These are phyloP conservation scores for Sebastes cheni DNA, from an alignment of 2,797 vertebrate genomes.

Conservation along the genomic window DNA sequence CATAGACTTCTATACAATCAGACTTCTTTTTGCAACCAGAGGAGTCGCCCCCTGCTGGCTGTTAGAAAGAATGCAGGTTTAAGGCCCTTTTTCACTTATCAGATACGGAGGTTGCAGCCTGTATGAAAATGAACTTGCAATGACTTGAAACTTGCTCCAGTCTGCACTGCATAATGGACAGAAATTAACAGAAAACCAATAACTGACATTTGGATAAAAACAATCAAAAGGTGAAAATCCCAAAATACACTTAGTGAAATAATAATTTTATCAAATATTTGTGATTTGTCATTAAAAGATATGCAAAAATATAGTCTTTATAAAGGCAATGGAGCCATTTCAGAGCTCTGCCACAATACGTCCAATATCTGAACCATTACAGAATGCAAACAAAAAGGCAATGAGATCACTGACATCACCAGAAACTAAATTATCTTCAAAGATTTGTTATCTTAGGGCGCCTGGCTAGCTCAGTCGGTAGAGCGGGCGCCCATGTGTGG, in stretches of 20 bases:
- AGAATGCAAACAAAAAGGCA: background rate
- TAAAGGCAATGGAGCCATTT: background rate
- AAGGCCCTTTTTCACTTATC: background rate
- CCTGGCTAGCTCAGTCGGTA: no score
- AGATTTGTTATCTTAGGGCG: no score
- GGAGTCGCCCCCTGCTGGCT: no score
- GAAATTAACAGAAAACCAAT: background rate
- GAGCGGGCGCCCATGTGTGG: no score
- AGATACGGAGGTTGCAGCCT: background rate
- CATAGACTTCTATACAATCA: no score
- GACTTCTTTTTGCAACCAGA: no score
- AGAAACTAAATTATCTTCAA: background rate
- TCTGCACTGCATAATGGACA: background rate
- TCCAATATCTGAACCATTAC: background rate
- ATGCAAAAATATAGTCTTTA: background rate
- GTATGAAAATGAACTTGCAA: no score
- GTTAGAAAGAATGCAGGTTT: background rate
- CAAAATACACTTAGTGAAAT: background rate
- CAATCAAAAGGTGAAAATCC: background rate
- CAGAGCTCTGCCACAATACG: background rate
- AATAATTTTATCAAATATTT: background rate
- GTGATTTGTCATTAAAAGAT: background rate
- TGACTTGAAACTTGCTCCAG: background rate
- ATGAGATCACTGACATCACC: background rate
- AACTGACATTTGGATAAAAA: background rate